Conservation (phyloP, 2,113 vertebrate genomes). For the Chaetorhynchus papuensis region DNA sequence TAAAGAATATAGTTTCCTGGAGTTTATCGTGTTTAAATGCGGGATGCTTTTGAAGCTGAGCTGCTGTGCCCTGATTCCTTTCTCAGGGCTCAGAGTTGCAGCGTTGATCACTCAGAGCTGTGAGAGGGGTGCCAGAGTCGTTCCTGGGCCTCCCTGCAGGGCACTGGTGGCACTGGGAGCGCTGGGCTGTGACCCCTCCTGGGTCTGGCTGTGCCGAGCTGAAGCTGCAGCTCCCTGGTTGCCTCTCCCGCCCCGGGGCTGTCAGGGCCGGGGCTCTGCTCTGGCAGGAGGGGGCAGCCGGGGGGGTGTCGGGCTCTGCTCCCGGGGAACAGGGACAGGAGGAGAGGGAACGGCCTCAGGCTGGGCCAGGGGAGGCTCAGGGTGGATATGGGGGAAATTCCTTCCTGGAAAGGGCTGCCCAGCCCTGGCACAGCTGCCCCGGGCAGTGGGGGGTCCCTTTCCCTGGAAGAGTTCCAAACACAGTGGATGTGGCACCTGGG, state of each 20-base stretch:
- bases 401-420: neutral
- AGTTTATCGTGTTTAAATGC: neutral
- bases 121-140: neutral
- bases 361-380: neutral
- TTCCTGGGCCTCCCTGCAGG: neutral
- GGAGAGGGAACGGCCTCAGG: neutral
- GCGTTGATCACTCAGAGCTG: fast-evolving
- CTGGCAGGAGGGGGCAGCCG: too few species aligned
- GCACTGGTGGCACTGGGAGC: neutral
- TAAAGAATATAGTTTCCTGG: neutral
- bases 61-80: fast-evolving
- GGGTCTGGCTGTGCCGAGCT: neutral
- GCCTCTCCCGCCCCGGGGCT: neutral
- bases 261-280: too few species aligned
- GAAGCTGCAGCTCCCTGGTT: neutral
- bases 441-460: neutral
- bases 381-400: too few species aligned
- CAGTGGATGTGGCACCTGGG: neutral
- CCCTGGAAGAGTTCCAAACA: too few species aligned
- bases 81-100: neutral
- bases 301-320: neutral
- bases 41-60: too few species aligned
- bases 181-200: neutral
- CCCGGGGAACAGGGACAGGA: neutral
- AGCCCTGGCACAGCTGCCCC: too few species aligned